Percentiles rank a stretch among this genome's conserved stretches.
Conservation (phyloP, 1,140 invertebrate species). For the Drosophila quadrilineata region DNA sequence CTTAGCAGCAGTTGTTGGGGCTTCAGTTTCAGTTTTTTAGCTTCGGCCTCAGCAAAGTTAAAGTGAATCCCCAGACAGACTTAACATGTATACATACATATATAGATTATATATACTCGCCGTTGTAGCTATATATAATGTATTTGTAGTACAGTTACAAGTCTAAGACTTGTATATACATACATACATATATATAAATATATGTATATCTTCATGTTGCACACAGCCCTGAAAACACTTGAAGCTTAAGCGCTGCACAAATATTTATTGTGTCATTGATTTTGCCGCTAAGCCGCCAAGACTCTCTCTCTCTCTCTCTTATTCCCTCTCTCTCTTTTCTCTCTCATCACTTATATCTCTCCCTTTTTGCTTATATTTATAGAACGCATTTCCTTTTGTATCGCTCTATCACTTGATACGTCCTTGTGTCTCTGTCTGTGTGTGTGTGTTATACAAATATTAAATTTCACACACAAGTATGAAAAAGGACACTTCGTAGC, state of each 20-base stretch:
- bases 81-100: slow-evolving; percentile 15
- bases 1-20: slow-evolving; percentile 31
- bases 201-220: slow-evolving; percentile 49
- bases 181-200: background rate
- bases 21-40: slow-evolving; percentile 18
- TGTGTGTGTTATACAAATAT: slow-evolving; percentile 51
- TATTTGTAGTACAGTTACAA: no score
- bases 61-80: slow-evolving; percentile 18
- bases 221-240: slow-evolving; percentile 56
- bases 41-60: no score
- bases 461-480: slow-evolving; percentile 45
- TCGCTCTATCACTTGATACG: no score
- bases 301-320: slow-evolving; percentile 51
- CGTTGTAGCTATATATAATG: no score
- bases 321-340: slow-evolving; percentile 29
- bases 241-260: slow-evolving; percentile 71
- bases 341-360: background rate
- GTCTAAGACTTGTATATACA: no score
- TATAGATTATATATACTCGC: slow-evolving; percentile 17
- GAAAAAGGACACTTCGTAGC: slow-evolving; percentile 24
- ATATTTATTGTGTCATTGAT: slow-evolving; percentile 81
- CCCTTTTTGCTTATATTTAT: slow-evolving; percentile 43
- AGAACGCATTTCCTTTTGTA: slow-evolving; percentile 43
- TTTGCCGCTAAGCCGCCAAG: slow-evolving; percentile 72
- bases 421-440: background rate